Evolutionary conservation across 2,113 vertebrate species (phyloP).

Genomic region (Baryphthengus martii): DNA sequence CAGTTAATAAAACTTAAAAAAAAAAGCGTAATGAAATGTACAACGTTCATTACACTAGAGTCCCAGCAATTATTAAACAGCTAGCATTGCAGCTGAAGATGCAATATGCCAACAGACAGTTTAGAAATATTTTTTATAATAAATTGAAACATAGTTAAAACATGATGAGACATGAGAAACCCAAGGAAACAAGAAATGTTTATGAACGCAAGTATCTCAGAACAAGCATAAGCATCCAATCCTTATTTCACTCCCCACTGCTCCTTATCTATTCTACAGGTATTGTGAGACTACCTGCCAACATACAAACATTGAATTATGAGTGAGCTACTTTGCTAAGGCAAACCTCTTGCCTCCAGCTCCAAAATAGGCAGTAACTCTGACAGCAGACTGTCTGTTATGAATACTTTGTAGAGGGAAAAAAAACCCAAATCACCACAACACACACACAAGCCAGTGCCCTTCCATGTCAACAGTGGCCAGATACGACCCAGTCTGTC

Average conservation of each 20-base stretch:
- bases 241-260: neutral
- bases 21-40: neutral
- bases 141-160: neutral
- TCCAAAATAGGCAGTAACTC: neutral
- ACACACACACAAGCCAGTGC: neutral
- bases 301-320: neutral
- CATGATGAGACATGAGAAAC: neutral
- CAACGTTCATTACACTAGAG: neutral
- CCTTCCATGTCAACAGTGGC: neutral
- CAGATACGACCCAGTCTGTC: neutral
- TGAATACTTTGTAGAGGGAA: fast-evolving
- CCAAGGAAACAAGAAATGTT: neutral
- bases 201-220: neutral
- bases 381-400: neutral
- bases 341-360: neutral
- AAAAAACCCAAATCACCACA: too few species aligned
- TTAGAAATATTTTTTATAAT: neutral
- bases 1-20: neutral
- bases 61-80: neutral
- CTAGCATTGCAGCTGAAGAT: neutral
- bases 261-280: neutral
- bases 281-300: neutral
- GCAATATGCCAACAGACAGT: neutral
- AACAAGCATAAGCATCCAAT: neutral
- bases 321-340: neutral